These are phyloP conservation scores for Patella vulgata DNA, from an alignment of 1,140 invertebrate species.

Conservation along the genomic window DNA sequence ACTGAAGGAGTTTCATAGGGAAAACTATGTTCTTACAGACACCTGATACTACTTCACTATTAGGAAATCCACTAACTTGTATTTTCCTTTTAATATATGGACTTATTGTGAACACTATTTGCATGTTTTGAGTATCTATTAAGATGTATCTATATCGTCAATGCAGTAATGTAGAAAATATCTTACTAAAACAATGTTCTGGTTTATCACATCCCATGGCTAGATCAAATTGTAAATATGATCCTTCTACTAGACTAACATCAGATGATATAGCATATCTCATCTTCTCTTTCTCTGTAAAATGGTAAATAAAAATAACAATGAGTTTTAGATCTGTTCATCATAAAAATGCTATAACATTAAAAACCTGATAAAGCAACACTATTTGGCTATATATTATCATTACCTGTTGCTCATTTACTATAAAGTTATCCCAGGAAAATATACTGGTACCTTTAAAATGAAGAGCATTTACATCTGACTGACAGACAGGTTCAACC, in stretches of 20 bases:
- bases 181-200: conserved; percentile 62
- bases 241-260: conserved; percentile 58
- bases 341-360: neutral
- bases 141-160: too few relatives aligned
- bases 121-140: too few relatives aligned
- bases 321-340: neutral
- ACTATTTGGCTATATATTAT: neutral
- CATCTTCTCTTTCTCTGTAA: conserved; percentile 53
- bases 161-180: too few relatives aligned
- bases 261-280: conserved; percentile 68
- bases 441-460: conserved; percentile 49
- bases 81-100: too few relatives aligned
- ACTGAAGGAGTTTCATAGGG: neutral
- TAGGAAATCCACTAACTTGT: too few relatives aligned
- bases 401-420: neutral
- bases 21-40: neutral
- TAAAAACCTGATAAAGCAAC: neutral
- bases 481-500: conserved; percentile 57
- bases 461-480: conserved; percentile 44
- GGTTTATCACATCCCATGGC: conserved; percentile 62
- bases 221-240: conserved; percentile 65
- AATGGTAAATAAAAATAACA: conserved; percentile 6
- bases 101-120: too few relatives aligned
- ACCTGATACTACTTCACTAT: neutral
- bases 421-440: neutral